Percentiles rank a stretch among this genome's conserved stretches.
Evolutionary conservation across 2,113 vertebrate species (phyloP).

Genomic region (Oenanthe melanoleuca): DNA sequence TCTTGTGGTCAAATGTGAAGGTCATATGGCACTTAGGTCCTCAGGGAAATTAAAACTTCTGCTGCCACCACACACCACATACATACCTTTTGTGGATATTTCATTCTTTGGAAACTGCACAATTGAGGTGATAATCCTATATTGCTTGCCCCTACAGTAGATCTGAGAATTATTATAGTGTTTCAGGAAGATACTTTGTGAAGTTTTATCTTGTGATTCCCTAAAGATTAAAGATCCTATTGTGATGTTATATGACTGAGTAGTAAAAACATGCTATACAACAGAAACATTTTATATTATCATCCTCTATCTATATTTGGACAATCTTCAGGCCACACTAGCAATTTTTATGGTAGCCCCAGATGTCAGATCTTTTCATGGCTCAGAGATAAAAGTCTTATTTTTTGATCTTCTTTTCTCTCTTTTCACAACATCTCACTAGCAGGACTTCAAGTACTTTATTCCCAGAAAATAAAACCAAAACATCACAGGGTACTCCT

Average conservation of each 20-base stretch:
- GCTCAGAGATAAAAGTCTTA: background rate
- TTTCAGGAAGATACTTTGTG: background rate
- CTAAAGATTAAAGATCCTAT: slow-evolving; percentile 9
- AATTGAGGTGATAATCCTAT: background rate
- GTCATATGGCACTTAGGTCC: background rate
- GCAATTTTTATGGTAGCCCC: background rate
- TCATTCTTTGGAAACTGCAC: background rate
- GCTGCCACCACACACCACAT: background rate
- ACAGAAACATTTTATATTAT: background rate
- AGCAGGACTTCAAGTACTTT: background rate
- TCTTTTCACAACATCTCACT: background rate
- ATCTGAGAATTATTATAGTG: background rate
- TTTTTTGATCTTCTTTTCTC: background rate
- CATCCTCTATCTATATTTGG: background rate
- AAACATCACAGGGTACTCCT: background rate
- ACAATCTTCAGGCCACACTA: background rate
- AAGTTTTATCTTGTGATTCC: background rate
- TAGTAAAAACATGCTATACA: background rate
- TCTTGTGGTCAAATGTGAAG: background rate
- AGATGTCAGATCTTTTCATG: background rate
- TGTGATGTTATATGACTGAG: background rate
- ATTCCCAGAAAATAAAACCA: background rate
- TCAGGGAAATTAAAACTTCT: background rate
- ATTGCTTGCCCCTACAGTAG: background rate
- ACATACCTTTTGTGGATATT: background rate